Conservation (phyloP, 2,113 vertebrate species). For the Paramisgurnus dabryanus region DNA sequence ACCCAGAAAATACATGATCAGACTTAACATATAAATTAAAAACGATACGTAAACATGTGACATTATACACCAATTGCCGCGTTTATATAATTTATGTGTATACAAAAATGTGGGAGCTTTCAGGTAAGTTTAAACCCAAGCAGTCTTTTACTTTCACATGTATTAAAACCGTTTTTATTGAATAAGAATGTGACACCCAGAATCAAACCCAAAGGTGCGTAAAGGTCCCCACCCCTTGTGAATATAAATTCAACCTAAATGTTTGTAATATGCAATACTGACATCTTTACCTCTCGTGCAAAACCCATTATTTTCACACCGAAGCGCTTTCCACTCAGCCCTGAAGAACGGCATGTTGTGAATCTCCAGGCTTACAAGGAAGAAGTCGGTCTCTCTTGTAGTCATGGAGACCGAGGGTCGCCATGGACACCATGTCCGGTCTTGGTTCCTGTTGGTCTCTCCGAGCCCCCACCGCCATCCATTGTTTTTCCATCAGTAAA, state of each 20-base stretch:
- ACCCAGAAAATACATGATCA: no score
- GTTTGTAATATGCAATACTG: background rate
- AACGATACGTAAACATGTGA: background rate
- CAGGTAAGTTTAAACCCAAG: no score
- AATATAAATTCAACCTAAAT: background rate
- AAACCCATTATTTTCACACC: slow-evolving; percentile 8
- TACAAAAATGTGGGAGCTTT: no score
- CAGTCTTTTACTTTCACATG: background rate
- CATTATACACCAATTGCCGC: no score
- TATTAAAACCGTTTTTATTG: no score
- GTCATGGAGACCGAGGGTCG: slow-evolving; percentile 65
- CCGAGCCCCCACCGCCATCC: background rate
- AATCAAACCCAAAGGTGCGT: no score
- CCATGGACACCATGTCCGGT: slow-evolving; percentile 61
- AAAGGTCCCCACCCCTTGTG: background rate
- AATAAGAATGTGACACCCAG: background rate
- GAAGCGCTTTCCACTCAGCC: slow-evolving; percentile 9
- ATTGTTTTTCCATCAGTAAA: slow-evolving; percentile 6
- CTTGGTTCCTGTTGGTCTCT: slow-evolving; percentile 39
- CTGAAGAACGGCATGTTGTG: background rate
- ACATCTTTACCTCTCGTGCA: background rate
- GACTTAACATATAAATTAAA: no score
- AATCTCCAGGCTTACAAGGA: slow-evolving; percentile 25
- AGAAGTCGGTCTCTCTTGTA: slow-evolving; percentile 47
- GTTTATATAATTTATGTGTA: no score